phyloP scores from a whole-genome alignment of 2,888 invertebrate genomes.

The Petrolisthes cinctipes region DNA sequence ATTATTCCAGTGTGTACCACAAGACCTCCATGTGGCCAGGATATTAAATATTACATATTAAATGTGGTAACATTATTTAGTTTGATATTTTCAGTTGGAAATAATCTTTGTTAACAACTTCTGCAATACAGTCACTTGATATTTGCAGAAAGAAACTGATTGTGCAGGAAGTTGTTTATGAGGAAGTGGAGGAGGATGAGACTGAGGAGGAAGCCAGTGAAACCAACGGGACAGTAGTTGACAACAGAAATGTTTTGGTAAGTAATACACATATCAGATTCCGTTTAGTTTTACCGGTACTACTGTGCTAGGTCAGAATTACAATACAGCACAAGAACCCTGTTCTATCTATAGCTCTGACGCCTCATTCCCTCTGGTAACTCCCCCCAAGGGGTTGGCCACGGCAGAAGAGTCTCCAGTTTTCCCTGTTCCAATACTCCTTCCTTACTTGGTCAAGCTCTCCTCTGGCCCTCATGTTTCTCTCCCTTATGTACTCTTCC shows the following conservation, averaged over 20 bases:
- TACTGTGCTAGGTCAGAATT: background rate
- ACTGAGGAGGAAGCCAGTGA: slow-evolving; percentile 42
- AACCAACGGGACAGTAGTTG: slow-evolving; percentile 22
- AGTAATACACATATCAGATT: background rate
- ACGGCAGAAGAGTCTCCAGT: too few species aligned
- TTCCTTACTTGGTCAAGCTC: too few species aligned
- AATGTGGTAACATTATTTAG: too few species aligned
- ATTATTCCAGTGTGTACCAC: too few species aligned
- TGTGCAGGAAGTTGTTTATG: slow-evolving; percentile 62
- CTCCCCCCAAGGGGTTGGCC: too few species aligned
- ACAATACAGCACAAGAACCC: background rate
- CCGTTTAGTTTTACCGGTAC: background rate
- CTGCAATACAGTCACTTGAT: background rate
- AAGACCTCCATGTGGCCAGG: too few species aligned
- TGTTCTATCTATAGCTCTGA: background rate
- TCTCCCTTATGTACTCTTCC: too few species aligned
- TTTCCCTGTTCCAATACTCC: too few species aligned
- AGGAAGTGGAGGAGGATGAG: slow-evolving; percentile 54
- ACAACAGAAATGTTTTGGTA: slow-evolving; percentile 9
- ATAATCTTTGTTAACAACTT: background rate
- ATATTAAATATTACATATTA: too few species aligned
- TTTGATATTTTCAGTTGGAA: too few species aligned
- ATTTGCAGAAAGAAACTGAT: slow-evolving; percentile 55
- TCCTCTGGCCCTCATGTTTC: too few species aligned
- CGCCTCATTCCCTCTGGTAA: too few species aligned